Evolutionary conservation across 1,140 invertebrate genomes (phyloP), one percentile per base, ranked within the genome.

Genomic region (honey bee (Apis mellifera)): DNA sequence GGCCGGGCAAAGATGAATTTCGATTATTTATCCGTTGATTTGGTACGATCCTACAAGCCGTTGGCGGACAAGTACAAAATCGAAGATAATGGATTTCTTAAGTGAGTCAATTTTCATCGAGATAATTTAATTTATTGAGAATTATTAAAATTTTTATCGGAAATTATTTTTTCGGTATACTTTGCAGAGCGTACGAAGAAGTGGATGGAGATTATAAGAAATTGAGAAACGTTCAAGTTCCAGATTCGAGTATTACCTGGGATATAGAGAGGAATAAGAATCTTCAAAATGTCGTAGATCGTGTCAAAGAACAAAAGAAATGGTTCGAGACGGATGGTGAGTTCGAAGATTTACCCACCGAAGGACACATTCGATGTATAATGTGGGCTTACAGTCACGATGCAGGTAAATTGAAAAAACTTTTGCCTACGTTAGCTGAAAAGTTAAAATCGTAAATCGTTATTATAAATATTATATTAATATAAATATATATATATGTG

Each of bases 361-460:
- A 86, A 50, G 89, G 92, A 21, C 93, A 94, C 65, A 84, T 85
- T 3, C 75, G 88, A 23, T 89, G 93, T 42, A 94, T 94, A 17
- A 90, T 94, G 90, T 92, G 92, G 91, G 93, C 85, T 8, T 94
- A 92, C 76, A 93, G 91, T 48, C 82, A 90, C 11, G 93, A 94
- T 21, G 73, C 84, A 2, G 84, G 86, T 5, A 94, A 93, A 79
- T 68, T 94, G 1, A 94, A 93, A 78, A 94, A 94, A 81, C 84
- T 85, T 17, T 73, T 93, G 21, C 82, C 91, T 5, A 80, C 84
- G 1, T 70, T 94, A 11, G 84, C 84, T 19, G 91, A 93, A 26
- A 93, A 90, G 73, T 50, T 92, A 2, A 66, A 86, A 13, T 42
- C 32, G 15, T 59, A 76, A 60, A 9, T 52, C 9, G 15, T 74